Evolutionary conservation across 2,888 invertebrate species (phyloP).

Genomic region (Hemicrepidius hirtus): DNA sequence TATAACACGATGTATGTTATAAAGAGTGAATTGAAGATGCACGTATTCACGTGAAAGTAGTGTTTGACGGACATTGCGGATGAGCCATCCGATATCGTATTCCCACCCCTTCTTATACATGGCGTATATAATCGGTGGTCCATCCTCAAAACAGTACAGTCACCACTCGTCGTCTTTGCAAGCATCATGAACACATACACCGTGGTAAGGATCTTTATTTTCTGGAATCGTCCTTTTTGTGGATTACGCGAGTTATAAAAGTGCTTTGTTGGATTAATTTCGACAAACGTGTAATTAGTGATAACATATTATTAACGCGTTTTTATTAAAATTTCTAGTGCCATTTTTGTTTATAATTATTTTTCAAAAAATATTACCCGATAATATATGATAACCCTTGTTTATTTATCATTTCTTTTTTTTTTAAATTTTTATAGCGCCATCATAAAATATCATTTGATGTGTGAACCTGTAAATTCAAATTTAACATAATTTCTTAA

Average conservation of each 20-base stretch:
- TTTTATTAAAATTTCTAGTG: conserved; percentile 3
- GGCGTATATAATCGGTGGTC: conserved; percentile 67
- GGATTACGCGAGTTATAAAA: conserved; percentile 61
- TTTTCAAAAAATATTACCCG: neutral
- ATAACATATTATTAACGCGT: neutral
- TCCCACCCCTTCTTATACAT: conserved; percentile 65
- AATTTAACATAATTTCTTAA: no score
- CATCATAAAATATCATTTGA: no score
- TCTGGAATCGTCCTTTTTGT: conserved; percentile 33
- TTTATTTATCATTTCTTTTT: no score
- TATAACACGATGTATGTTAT: neutral
- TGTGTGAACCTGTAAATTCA: no score
- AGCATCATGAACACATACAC: conserved; percentile 72
- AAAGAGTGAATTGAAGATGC: conserved; percentile 41
- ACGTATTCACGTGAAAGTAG: conserved; percentile 57
- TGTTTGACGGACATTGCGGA: conserved; percentile 53
- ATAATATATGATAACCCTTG: no score
- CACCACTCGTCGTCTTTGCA: conserved; percentile 70
- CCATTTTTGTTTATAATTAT: neutral
- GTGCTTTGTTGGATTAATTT: conserved; percentile 49
- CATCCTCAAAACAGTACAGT: conserved; percentile 66
- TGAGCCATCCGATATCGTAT: conserved; percentile 54
- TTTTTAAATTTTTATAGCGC: no score
- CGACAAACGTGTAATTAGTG: conserved; percentile 39
- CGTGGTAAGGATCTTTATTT: conserved; percentile 69